Conservation (phyloP, 2,797 vertebrate genomes). For the Manis pentadactyla region DNA sequence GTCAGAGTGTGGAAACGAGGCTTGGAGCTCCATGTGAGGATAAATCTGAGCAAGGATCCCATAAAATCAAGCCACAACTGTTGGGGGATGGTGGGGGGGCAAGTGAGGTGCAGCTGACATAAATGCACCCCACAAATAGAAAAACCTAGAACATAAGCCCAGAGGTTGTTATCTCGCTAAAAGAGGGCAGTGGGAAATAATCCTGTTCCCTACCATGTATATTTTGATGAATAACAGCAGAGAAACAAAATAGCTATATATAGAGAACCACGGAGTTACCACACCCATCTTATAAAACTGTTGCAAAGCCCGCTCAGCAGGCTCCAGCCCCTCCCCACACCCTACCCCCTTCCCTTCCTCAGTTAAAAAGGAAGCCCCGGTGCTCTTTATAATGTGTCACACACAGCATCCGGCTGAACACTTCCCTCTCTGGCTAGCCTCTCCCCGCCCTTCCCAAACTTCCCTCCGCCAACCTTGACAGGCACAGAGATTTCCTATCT, state of each 20-base stretch:
- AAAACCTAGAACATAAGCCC: not conserved
- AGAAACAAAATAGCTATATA: not conserved
- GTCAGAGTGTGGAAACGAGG: not conserved
- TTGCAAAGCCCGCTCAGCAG: not conserved
- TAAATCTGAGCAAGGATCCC: not conserved
- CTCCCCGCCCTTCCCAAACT: not conserved
- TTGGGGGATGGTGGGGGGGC: not conserved
- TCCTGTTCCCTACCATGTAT: not conserved
- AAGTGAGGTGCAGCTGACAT: not conserved
- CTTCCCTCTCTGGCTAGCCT: not conserved
- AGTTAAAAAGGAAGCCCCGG: conserved; percentile 30
- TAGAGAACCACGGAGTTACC: not conserved
- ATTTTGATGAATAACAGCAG: conserved; percentile 6
- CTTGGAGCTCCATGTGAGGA: not conserved
- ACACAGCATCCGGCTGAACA: not conserved
- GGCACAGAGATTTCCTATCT: not conserved
- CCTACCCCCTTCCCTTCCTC: not conserved
- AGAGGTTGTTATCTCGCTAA: not conserved
- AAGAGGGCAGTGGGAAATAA: not conserved
- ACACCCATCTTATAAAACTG: conserved; percentile 40
- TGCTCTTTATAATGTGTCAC: not conserved
- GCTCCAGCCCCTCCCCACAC: not conserved
- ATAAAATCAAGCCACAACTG: not conserved
- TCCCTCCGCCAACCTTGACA: not conserved
- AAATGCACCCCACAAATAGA: not conserved